Conservation (phyloP, 2,888 invertebrate species). For the Epistrophella euchroma region DNA sequence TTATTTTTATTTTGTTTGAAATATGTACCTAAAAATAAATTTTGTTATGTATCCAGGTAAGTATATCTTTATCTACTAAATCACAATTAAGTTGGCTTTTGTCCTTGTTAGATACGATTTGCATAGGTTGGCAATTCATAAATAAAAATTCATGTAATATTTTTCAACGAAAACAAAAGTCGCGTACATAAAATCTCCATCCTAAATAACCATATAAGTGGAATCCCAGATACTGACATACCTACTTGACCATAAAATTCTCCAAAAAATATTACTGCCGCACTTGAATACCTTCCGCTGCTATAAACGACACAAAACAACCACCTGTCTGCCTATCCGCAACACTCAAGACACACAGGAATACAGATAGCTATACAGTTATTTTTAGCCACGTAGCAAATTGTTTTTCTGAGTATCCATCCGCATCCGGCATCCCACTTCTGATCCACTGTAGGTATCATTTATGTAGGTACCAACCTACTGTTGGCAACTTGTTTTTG, state of each 20-base stretch:
- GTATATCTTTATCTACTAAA: no score
- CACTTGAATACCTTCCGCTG: constrained; percentile 52
- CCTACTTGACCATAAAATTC: constrained; percentile 59
- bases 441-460: not conserved
- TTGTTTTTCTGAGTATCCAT: constrained; percentile 1
- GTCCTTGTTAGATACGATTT: not conserved
- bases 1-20: no score
- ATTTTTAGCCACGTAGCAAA: constrained; percentile 1
- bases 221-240: constrained; percentile 51
- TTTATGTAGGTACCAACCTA: not conserved
- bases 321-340: constrained; percentile 58
- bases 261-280: constrained; percentile 48
- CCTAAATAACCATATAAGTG: constrained; percentile 28
- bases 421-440: constrained; percentile 34
- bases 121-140: not conserved
- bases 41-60: no score
- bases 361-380: not conserved
- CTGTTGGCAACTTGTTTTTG: constrained; percentile 54
- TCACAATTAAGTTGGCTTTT: no score
- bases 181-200: not conserved
- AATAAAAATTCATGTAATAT: not conserved
- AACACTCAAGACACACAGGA: constrained; percentile 36
- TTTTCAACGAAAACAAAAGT: not conserved
- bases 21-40: no score
- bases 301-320: constrained; percentile 30